Conservation (phyloP, 2,797 vertebrate species). For the Masticophis lateralis region DNA sequence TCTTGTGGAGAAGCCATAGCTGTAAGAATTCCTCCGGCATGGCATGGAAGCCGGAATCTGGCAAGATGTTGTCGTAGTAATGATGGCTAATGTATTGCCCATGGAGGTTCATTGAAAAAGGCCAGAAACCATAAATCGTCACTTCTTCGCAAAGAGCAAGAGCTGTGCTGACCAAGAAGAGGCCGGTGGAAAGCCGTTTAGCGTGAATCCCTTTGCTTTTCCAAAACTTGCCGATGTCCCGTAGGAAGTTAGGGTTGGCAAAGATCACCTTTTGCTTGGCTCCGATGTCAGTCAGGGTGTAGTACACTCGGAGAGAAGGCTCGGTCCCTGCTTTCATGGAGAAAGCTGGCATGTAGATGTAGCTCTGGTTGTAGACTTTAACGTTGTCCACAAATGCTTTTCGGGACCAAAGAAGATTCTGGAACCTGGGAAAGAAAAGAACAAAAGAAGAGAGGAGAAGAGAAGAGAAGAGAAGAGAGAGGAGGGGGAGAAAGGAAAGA, state of each 20-base stretch:
- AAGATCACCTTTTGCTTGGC: constrained; percentile 91
- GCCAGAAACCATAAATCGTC: constrained; percentile 94
- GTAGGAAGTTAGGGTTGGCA: constrained; percentile 92
- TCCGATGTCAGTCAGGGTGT: constrained; percentile 83
- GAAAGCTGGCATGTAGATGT: constrained; percentile 97
- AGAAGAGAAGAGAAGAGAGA: too few species aligned
- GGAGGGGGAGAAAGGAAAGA: too few species aligned
- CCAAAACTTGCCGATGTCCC: constrained; percentile 91
- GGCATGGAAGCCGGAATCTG: constrained; percentile 87
- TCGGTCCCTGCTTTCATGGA: constrained; percentile 92
- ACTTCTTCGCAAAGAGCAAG: constrained; percentile 93
- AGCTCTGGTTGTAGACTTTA: constrained; percentile 90
- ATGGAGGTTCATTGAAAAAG: constrained; percentile 83
- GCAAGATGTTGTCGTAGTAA: constrained; percentile 94
- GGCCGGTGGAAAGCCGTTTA: constrained; percentile 90
- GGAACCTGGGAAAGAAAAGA: constrained; percentile 76
- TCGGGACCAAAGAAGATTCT: constrained; percentile 93
- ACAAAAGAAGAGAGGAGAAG: background rate
- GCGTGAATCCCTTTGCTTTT: constrained; percentile 86
- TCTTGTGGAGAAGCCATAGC: constrained; percentile 95
- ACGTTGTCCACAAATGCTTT: constrained; percentile 89
- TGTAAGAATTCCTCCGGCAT: constrained; percentile 98
- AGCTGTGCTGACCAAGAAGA: constrained; percentile 91
- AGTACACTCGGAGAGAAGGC: constrained; percentile 86
- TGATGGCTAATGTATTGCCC: constrained; percentile 89